phyloP scores from a whole-genome alignment of 92 coral and sea anemone genomes.

The Siderastrea siderea region DNA sequence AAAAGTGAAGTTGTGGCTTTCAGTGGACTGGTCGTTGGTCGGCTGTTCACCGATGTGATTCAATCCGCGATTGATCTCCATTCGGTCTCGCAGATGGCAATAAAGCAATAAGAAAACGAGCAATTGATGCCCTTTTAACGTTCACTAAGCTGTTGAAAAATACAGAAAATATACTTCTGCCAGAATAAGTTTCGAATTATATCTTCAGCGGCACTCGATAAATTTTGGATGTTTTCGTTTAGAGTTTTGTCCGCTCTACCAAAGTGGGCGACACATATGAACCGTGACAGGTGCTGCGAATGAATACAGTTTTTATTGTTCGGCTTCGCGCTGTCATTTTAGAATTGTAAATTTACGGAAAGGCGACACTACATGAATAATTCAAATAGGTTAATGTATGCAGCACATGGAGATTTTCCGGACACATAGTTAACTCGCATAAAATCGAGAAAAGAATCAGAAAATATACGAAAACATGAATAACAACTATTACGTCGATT shows the following conservation, averaged over 20 bases:
- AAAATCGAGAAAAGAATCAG: conserved; percentile 1
- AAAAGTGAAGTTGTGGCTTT: conserved; percentile 16
- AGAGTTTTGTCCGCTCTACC: conserved; percentile 35
- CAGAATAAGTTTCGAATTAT: not conserved
- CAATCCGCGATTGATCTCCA: conserved; percentile 29
- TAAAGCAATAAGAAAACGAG: conserved; percentile 46
- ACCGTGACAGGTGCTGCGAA: conserved; percentile 81
- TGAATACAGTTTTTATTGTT: conserved; percentile 84
- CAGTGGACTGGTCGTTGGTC: conserved; percentile 15
- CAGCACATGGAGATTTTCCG: conserved; percentile 32
- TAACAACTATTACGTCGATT: not conserved
- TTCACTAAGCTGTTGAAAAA: conserved; percentile 4
- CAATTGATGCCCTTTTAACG: conserved; percentile 44
- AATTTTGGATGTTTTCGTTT: conserved; percentile 19
- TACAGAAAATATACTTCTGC: not conserved
- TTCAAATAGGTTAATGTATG: conserved; percentile 46
- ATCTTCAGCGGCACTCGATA: not conserved
- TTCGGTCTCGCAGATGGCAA: conserved; percentile 41
- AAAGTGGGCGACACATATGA: conserved; percentile 39
- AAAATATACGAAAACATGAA: not conserved
- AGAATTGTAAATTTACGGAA: conserved; percentile 83
- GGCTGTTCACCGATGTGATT: conserved; percentile 53
- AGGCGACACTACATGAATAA: conserved; percentile 49
- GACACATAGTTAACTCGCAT: conserved; percentile 32
- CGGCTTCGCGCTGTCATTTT: conserved; percentile 85